Evolutionary conservation across 2,113 vertebrate genomes (phyloP), one percentile per base, ranked within the genome.

Genomic region (Istiophorus platypterus): DNA sequence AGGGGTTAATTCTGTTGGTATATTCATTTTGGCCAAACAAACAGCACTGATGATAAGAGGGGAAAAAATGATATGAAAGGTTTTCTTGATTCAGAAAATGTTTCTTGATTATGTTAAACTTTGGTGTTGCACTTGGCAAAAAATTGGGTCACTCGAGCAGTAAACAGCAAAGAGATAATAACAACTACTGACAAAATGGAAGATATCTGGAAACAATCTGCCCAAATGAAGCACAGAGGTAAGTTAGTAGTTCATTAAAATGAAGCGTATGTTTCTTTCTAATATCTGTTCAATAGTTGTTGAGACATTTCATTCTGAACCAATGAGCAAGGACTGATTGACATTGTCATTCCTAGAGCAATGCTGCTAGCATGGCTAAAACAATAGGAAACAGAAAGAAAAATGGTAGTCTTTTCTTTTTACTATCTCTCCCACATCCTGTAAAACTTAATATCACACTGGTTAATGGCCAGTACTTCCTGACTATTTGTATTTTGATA

Each of bases 1-100:
- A 91, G 81, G 86, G 87, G 88, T 94, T 92, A 89, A 93, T 88
- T 91, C 88, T 93, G 91, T 93, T 93, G 91, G 77, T 93, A 80
- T 89, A 84, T 91, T 88, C 77, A 42, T 82, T 91, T 91, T 91
- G 85, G 89, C 90, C 93, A 94, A 92, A 94, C 90, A 94, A 94
- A 93, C 91, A 94, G 84, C 74, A 39, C 77, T 87, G 85, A 82
- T 78, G 87, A 90, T 62, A 74, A 86, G 76, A 59, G 62, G 74
- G 29, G 64, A 71, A 76, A 57, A 72, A 57, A 52, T 26, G 20
- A 37, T 49, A 66, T 59, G 24, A 85, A 75, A 56, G 78, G 27
- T 66, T 81, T 80, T 57, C 67, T 65, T 76, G 66, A 88, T 81
- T 85, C 22, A 13, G 61, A 82, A 79, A 81, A 74, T 75, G 66